Evolutionary conservation across 2,113 vertebrate species (phyloP).

Genomic region (Lontra canadensis): DNA sequence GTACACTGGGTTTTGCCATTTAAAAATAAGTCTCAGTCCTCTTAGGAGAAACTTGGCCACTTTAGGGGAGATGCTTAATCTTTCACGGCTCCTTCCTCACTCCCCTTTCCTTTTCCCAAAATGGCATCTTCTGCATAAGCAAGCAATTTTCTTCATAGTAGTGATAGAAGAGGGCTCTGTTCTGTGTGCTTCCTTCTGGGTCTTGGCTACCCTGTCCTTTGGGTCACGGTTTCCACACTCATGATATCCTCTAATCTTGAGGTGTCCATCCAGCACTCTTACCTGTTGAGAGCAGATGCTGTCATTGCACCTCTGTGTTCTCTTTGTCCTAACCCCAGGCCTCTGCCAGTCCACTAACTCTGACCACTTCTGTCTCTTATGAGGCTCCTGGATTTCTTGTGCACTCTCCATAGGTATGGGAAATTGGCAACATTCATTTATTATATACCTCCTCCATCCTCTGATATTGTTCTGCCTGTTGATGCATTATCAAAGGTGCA

Average conservation of each 20-base stretch:
- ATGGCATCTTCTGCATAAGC: neutral
- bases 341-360: neutral
- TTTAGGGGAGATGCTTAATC: neutral
- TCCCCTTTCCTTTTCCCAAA: neutral
- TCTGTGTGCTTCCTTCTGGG: neutral
- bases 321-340: neutral
- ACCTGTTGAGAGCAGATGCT: neutral
- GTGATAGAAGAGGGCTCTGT: neutral
- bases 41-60: neutral
- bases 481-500: neutral
- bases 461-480: neutral
- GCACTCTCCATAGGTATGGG: neutral
- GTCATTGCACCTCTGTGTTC: neutral
- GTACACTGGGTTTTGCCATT: neutral
- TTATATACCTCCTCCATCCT: neutral
- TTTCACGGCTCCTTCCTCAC: neutral
- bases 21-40: neutral
- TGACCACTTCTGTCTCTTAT: neutral
- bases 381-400: neutral
- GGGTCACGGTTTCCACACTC: neutral
- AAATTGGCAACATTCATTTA: neutral
- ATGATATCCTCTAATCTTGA: accelerated
- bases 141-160: neutral
- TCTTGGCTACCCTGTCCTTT: neutral
- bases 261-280: neutral